Base-by-base conservation (phyloP, 2,888 invertebrate genomes). In the Apotomis turbidana region DNA sequence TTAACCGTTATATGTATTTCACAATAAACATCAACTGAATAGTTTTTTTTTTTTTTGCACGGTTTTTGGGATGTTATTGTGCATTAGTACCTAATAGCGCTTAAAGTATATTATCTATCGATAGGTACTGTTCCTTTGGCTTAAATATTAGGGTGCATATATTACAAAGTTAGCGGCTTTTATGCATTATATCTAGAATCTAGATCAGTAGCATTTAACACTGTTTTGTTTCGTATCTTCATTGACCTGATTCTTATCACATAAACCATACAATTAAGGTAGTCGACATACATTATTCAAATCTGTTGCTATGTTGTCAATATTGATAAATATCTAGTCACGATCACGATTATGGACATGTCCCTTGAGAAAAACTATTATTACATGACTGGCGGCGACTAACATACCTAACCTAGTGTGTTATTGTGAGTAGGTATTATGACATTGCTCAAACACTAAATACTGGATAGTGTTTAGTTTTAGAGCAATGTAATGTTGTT, bases 351-450 rank as follows among this genome's bases (percentile, higher is more conserved):
- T 70, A 51, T 57, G 52, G 9, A 10, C n/a, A 52, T 59, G 59
- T 70, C 70, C 59, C 70, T 13, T 70, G 64, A 70, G 64, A 64
- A 64, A 70, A 64, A 59, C 58, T 58, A 51, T 15, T 46, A 52
- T 60, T 62, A 52, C 44, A 66, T 44, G 55, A 27, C 61, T 49
- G 49, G 52, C 55, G 13, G 58, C 60, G 58, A 66, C 46, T 64
- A 64, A 66, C 54, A 44, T 12, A 54, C 60, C 46, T 64, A 64
- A 66, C 54, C 44, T 12, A 54, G 27, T 70, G 52, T 60, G 59
- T 55, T 59, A 27, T 41, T 66, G 44, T 27, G 6, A 52, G 9
- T 27, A 27, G 2, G 27, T 49, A 38, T 69, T 60, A 36, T 61
- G 9, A 54, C 54, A 46, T 55, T 13, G 15, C 49, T 63, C 44